phyloP scores from a whole-genome alignment of 2,113 vertebrate genomes.

The Marmota monax region DNA sequence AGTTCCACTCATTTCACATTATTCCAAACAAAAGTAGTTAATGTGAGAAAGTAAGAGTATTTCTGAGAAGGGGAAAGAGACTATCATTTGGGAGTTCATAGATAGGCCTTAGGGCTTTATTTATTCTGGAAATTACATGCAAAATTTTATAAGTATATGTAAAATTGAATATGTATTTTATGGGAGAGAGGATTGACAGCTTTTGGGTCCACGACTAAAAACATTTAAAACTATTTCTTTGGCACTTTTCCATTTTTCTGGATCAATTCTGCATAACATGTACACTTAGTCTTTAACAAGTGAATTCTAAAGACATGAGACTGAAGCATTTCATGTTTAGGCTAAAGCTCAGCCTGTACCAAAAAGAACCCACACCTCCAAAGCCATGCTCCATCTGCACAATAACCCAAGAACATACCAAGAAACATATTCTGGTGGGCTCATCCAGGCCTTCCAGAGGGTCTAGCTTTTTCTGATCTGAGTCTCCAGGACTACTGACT shows the following conservation, averaged over 20 bases:
- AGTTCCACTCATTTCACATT: background rate
- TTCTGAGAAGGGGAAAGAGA: background rate
- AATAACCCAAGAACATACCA: conserved; percentile 88
- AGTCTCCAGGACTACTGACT: conserved; percentile 85
- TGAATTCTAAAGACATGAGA: background rate
- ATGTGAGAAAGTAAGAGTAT: background rate
- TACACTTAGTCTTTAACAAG: background rate
- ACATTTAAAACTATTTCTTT: background rate
- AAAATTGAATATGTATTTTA: background rate
- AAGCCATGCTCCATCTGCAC: background rate
- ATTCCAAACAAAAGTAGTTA: background rate
- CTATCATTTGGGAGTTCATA: background rate
- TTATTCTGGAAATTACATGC: background rate
- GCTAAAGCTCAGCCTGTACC: background rate
- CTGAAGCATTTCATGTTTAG: background rate
- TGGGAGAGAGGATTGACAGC: background rate
- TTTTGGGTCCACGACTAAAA: background rate
- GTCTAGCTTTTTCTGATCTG: conserved; percentile 91
- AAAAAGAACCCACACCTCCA: background rate
- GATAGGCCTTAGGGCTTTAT: background rate
- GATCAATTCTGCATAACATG: background rate
- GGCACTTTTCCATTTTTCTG: background rate
- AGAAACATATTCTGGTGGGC: conserved; percentile 97
- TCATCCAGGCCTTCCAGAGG: conserved; percentile 97
- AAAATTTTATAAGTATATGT: background rate